phyloP scores from a whole-genome alignment of 2,888 invertebrate genomes.

The Carcina quercana region DNA sequence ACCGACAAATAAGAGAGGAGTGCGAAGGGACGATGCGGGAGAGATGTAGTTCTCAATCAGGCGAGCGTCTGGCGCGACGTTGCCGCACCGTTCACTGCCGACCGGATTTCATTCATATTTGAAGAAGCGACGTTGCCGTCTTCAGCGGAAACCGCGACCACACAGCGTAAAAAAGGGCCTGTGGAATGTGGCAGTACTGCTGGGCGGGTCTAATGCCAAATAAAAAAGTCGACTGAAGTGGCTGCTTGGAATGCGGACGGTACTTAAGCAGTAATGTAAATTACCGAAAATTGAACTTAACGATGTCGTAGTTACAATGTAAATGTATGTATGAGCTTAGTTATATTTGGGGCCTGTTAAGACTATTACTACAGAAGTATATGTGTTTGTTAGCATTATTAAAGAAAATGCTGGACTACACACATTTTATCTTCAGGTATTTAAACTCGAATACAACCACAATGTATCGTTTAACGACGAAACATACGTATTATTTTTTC shows the following conservation, averaged over 20 bases:
- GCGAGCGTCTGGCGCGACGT: conserved; percentile 66
- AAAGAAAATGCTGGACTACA: too few species aligned
- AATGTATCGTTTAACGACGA: background rate
- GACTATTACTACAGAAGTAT: too few species aligned
- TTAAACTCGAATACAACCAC: background rate
- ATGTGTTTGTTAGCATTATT: too few species aligned
- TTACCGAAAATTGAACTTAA: too few species aligned
- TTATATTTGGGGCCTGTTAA: too few species aligned
- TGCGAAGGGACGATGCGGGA: conserved; percentile 53
- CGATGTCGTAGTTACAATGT: too few species aligned
- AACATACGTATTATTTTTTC: conserved; percentile 2
- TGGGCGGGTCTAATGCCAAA: conserved; percentile 66
- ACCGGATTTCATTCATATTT: conserved; percentile 75
- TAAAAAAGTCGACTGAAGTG: conserved; percentile 48
- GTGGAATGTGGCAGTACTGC: conserved; percentile 70
- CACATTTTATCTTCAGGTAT: background rate
- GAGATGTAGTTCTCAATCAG: conserved; percentile 68
- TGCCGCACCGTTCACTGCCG: conserved; percentile 61
- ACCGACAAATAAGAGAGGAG: conserved; percentile 24
- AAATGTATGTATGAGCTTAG: too few species aligned
- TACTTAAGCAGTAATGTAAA: too few species aligned
- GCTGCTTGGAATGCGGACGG: conserved; percentile 57
- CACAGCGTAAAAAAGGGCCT: conserved; percentile 71
- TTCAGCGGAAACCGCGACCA: conserved; percentile 73
- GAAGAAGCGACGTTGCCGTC: conserved; percentile 71